Evolutionary conservation across 2,888 invertebrate species (phyloP).

Genomic region (Digitonthophagus gazella): DNA sequence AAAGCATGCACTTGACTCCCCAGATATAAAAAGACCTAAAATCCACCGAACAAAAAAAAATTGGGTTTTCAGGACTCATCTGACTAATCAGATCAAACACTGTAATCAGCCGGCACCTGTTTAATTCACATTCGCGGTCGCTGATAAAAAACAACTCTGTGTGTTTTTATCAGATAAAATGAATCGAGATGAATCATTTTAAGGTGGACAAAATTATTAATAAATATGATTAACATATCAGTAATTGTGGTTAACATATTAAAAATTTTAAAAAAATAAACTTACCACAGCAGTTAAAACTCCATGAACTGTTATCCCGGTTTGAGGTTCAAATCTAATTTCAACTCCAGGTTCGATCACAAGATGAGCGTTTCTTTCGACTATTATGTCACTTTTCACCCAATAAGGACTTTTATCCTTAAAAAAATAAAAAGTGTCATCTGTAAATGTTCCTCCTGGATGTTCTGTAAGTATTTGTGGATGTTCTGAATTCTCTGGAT

Average conservation of each 20-base stretch:
- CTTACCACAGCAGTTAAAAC: constrained; percentile 86
- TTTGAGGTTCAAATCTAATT: constrained; percentile 85
- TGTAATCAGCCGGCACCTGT: constrained; percentile 4
- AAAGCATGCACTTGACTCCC: background rate
- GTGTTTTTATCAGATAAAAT: background rate
- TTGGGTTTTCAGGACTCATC: background rate
- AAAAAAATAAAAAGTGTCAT: constrained; percentile 57
- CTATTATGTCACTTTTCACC: constrained; percentile 74
- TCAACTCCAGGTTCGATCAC: constrained; percentile 88
- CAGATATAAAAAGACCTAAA: background rate
- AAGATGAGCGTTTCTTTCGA: constrained; percentile 76
- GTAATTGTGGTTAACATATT: background rate
- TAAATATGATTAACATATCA: no score
- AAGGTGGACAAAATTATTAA: no score
- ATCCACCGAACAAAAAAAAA: background rate
- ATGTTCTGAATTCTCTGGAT: background rate
- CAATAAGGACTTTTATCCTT: constrained; percentile 70
- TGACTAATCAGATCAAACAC: constrained; percentile 5
- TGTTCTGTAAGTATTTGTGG: constrained; percentile 53
- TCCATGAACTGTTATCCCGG: constrained; percentile 91
- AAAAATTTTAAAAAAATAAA: constrained; percentile 37
- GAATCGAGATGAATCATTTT: background rate
- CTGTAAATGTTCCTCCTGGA: constrained; percentile 62
- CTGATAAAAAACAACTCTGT: background rate
- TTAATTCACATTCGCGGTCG: constrained; percentile 3